Evolutionary conservation across 2,113 vertebrate genomes (phyloP).

Genomic region (Pristiophorus japonicus): DNA sequence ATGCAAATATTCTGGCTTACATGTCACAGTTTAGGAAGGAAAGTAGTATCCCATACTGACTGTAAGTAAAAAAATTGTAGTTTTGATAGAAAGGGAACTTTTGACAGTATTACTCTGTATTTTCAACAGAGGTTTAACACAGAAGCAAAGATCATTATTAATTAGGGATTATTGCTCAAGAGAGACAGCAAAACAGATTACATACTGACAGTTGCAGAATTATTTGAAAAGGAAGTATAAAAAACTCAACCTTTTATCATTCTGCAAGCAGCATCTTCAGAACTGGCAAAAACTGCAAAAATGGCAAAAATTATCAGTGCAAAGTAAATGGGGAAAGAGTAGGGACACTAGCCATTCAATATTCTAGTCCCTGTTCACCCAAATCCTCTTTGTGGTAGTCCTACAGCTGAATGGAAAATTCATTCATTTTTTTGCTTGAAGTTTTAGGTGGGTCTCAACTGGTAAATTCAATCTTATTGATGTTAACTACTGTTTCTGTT

Average conservation of each 20-base stretch:
- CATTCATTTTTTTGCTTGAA: background rate
- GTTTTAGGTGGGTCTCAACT: background rate
- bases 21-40: background rate
- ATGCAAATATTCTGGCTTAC: background rate
- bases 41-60: background rate
- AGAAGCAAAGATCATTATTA: background rate
- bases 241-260: no score
- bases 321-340: no score
- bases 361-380: no score
- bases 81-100: background rate
- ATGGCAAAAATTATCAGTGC: no score
- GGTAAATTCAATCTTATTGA: background rate
- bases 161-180: background rate
- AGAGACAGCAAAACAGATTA: background rate
- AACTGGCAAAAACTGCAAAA: no score
- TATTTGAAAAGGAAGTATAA: background rate
- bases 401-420: background rate
- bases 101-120: background rate
- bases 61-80: background rate
- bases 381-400: no score
- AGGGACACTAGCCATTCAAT: no score
- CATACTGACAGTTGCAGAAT: background rate
- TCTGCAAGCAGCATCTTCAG: no score
- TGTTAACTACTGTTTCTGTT: no score
- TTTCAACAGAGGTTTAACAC: background rate